Evolutionary conservation across 2,797 vertebrate species (phyloP).

Genomic region (Melanotaenia parkinsoni): DNA sequence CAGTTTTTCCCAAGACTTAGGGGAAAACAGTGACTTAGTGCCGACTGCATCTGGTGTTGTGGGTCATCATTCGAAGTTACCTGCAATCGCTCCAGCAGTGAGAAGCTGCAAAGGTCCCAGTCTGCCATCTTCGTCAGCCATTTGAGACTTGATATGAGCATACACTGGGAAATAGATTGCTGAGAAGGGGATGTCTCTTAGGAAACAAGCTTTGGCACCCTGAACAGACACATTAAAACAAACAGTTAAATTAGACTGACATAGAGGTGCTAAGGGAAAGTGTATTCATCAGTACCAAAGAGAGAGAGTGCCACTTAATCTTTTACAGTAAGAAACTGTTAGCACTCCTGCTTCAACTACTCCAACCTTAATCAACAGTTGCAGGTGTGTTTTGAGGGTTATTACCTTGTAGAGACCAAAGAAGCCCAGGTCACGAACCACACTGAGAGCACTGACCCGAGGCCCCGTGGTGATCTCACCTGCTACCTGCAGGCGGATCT

Average conservation of each 20-base stretch:
- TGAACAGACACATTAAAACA: constrained; percentile 61
- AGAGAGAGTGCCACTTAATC: not conserved
- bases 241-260: not conserved
- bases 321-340: not conserved
- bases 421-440: constrained; percentile 94
- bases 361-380: not conserved
- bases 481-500: constrained; percentile 98
- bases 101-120: constrained; percentile 94
- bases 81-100: constrained; percentile 95
- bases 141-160: constrained; percentile 89
- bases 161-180: constrained; percentile 99
- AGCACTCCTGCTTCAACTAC: not conserved
- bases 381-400: not conserved
- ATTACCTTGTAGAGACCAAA: constrained; percentile 97
- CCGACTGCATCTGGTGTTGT: not conserved
- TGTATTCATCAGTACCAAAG: not conserved
- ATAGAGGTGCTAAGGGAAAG: not conserved
- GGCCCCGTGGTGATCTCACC: constrained; percentile 98
- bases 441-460: constrained; percentile 92
- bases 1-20: no score
- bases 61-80: constrained; percentile 70
- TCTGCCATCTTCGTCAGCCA: constrained; percentile 92
- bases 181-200: constrained; percentile 99
- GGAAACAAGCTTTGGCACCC: constrained; percentile 99
- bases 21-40: not conserved